Evolutionary conservation across 2,797 vertebrate species (phyloP).

Genomic region (Gymnocypris eckloni): DNA sequence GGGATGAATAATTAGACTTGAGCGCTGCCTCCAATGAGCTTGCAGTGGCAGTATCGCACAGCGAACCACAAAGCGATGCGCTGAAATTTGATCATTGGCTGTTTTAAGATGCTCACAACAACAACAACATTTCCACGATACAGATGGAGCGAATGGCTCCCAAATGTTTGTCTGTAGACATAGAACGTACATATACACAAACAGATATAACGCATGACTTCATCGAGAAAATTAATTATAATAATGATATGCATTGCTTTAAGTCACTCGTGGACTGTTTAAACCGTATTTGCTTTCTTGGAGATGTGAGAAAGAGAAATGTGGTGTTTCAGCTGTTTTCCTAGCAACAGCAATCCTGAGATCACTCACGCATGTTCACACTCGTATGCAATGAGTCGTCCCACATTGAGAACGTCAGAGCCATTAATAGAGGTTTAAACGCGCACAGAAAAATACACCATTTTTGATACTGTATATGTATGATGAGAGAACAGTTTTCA

Average conservation of each 20-base stretch:
- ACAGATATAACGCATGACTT: not conserved
- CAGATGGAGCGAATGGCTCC: not conserved
- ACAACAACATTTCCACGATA: not conserved
- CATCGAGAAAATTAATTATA: not conserved
- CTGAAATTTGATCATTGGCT: constrained; percentile 18
- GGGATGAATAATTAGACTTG: constrained; percentile 51
- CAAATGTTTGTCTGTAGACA: not conserved
- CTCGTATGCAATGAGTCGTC: constrained; percentile 27
- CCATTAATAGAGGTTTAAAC: not conserved
- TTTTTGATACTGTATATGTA: not conserved
- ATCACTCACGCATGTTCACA: constrained; percentile 21
- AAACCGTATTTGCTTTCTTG: not conserved
- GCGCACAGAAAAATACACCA: not conserved
- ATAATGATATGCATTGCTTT: constrained; percentile 1
- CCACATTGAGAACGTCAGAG: not conserved
- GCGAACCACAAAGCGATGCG: constrained; percentile 21
- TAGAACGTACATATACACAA: not conserved
- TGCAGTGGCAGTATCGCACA: constrained; percentile 1
- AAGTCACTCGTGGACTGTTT: not conserved
- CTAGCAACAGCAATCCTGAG: constrained; percentile 27
- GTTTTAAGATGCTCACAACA: constrained; percentile 22
- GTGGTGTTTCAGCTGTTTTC: constrained; percentile 1
- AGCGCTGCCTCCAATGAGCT: constrained; percentile 27
- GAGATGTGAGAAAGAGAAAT: constrained; percentile 22
- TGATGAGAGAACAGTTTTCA: not conserved